These are phyloP conservation scores for Thunnus maccoyii DNA, from an alignment of 2,113 vertebrate species.

Conservation along the genomic window DNA sequence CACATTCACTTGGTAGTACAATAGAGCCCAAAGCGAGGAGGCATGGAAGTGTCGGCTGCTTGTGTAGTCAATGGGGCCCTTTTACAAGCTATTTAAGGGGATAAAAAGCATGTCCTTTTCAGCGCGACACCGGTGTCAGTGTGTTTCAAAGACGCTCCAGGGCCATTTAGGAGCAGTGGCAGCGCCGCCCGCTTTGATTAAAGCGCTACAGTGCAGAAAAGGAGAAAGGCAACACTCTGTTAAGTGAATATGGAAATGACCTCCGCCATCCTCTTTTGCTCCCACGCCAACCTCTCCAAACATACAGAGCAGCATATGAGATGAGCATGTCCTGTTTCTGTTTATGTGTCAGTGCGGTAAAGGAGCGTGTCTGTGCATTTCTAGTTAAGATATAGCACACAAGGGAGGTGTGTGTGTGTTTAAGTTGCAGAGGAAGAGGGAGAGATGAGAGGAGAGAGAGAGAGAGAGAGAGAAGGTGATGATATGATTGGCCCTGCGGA, in stretches of 20 bases:
- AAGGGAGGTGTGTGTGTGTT: constrained; percentile 13
- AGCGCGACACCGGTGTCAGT: constrained; percentile 71
- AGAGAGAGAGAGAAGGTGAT: constrained; percentile 1
- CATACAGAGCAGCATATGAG: neutral
- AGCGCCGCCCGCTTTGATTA: constrained; percentile 76
- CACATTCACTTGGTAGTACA: constrained; percentile 64
- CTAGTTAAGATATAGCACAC: constrained; percentile 18
- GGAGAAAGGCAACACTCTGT: constrained; percentile 63
- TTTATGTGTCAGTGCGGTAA: constrained; percentile 22
- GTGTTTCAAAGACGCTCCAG: constrained; percentile 78
- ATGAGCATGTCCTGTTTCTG: constrained; percentile 43
- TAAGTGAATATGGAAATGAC: constrained; percentile 81
- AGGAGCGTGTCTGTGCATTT: neutral
- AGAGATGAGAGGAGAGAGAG: neutral
- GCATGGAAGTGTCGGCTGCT: constrained; percentile 65
- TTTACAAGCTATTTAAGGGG: constrained; percentile 79
- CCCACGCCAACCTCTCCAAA: constrained; percentile 60
- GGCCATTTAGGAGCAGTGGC: constrained; percentile 72
- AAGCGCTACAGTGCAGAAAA: constrained; percentile 69
- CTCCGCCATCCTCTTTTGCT: constrained; percentile 48
- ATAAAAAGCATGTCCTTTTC: constrained; percentile 80
- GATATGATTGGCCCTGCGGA: constrained; percentile 23
- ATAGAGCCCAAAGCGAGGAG: constrained; percentile 67
- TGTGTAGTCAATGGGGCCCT: constrained; percentile 78
- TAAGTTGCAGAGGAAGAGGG: constrained; percentile 3